These are phyloP conservation scores for Pachymerium ferrugineum DNA, from an alignment of 2,888 invertebrate genomes.

Conservation along the genomic window DNA sequence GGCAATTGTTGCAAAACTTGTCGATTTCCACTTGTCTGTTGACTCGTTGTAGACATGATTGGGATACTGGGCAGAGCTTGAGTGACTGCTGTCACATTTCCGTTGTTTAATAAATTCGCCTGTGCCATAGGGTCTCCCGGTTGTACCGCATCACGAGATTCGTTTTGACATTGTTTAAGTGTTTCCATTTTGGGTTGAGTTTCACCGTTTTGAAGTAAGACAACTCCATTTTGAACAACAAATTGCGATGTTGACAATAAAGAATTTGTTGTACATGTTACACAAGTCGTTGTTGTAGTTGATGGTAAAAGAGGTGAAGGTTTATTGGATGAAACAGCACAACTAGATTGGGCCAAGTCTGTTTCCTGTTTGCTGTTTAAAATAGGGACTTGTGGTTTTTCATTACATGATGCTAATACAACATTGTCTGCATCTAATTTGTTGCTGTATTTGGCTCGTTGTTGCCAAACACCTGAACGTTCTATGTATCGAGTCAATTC, in stretches of 20 bases:
- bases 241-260: not conserved
- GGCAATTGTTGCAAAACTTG: constrained; percentile 34
- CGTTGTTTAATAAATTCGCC: not conserved
- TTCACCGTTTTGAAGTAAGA: not conserved
- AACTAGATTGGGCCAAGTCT: not conserved
- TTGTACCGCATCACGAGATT: no score
- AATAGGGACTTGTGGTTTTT: not conserved
- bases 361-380: not conserved
- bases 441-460: constrained; percentile 30
- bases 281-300: not conserved
- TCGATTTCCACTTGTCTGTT: constrained; percentile 2
- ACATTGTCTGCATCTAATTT: constrained; percentile 26
- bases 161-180: not conserved
- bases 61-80: constrained; percentile 35
- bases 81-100: constrained; percentile 33
- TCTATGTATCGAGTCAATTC: constrained; percentile 43
- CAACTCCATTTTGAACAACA: not conserved
- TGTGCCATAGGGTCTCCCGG: not conserved
- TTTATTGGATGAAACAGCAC: not conserved
- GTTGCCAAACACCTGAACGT: constrained; percentile 39
- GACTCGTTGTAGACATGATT: constrained; percentile 37
- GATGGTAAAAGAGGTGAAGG: not conserved
- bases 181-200: not conserved
- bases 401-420: not conserved
- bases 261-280: not conserved